Conservation (phyloP, 2,113 vertebrate genomes). For the Zosterops borbonicus region DNA sequence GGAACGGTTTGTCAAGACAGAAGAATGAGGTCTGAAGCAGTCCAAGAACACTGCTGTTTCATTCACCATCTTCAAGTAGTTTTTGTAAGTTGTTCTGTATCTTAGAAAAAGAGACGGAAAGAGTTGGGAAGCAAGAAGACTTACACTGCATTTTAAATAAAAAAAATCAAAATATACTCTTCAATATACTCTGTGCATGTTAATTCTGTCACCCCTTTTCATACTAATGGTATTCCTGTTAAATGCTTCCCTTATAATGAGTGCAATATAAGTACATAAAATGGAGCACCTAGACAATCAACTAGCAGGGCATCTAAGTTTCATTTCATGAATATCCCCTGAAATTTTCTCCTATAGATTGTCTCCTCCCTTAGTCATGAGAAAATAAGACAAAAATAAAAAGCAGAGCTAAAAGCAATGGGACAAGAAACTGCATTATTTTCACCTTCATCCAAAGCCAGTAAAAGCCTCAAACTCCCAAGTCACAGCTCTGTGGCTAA, state of each 20-base stretch:
- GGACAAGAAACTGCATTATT: neutral
- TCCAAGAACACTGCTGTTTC: neutral
- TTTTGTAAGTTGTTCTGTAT: conserved; percentile 90
- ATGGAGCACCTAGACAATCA: neutral
- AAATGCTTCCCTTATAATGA: neutral
- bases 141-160: neutral
- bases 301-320: neutral
- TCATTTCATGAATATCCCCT: neutral
- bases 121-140: neutral
- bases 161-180: neutral
- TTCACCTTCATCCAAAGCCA: neutral
- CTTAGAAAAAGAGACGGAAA: conserved; percentile 75
- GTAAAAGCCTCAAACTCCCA: neutral
- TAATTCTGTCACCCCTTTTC: neutral
- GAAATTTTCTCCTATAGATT: neutral
- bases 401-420: neutral
- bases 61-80: conserved; percentile 83
- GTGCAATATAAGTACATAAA: neutral
- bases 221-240: neutral
- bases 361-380: neutral
- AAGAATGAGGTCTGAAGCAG: conserved; percentile 39
- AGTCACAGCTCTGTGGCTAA: neutral
- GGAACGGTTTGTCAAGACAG: conserved; percentile 27
- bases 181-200: neutral
- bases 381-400: neutral